Percentiles rank a stretch among this genome's conserved stretches.
phyloP scores from a whole-genome alignment of 1,140 invertebrate species.

The Aradophagus sp. region DNA sequence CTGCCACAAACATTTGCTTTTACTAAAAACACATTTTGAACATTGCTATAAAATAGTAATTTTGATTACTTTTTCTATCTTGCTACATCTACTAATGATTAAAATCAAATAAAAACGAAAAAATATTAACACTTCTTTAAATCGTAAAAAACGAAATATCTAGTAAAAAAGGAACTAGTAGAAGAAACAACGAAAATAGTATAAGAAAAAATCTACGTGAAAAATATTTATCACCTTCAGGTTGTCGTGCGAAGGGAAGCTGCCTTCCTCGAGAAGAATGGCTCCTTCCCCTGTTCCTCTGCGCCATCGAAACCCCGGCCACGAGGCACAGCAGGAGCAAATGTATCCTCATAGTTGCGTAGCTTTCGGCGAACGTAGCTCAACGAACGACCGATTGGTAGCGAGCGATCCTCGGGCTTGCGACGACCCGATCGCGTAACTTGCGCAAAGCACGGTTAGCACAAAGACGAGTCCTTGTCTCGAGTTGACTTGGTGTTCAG shows the following conservation, averaged over 20 bases:
- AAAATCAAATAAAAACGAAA: too few species aligned
- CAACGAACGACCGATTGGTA: constrained; percentile 30
- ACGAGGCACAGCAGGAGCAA: constrained; percentile 42
- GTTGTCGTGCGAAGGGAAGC: constrained; percentile 51
- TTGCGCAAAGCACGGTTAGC: constrained; percentile 51
- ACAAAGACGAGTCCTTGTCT: constrained; percentile 65
- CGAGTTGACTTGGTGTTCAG: constrained; percentile 64
- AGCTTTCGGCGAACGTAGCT: constrained; percentile 20
- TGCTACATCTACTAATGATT: too few species aligned
- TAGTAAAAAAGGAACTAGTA: too few species aligned
- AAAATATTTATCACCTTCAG: constrained; percentile 67
- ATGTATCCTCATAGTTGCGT: constrained; percentile 30
- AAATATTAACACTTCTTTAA: too few species aligned
- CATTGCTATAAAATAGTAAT: too few species aligned
- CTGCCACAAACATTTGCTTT: too few species aligned
- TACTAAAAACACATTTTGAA: too few species aligned
- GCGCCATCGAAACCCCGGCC: constrained; percentile 45
- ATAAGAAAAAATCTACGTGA: too few species aligned
- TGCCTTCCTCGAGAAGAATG: constrained; percentile 52
- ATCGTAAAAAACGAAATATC: too few species aligned
- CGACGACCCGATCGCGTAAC: constrained; percentile 40
- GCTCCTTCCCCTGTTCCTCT: constrained; percentile 29
- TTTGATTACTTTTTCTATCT: too few species aligned
- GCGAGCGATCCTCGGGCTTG: constrained; percentile 33
- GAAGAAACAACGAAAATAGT: too few species aligned